phyloP scores from a whole-genome alignment of 2,888 invertebrate genomes.

The Pyrochroa serraticornis region DNA sequence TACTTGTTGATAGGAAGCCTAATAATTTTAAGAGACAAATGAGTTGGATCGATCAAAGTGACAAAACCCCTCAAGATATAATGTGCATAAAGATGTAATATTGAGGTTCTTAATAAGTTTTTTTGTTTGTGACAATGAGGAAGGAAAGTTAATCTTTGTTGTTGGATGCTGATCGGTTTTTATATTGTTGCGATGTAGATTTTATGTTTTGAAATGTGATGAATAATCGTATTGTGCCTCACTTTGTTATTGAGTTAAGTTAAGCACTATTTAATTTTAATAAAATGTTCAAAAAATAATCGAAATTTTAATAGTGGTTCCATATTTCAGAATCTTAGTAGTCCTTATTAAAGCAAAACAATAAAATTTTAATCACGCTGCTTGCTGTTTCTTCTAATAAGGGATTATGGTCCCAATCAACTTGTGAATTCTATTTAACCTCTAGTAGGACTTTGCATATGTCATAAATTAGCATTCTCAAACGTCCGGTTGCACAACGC shows the following conservation, averaged over 20 bases:
- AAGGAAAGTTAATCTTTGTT: slow-evolving; percentile 19
- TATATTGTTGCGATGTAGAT: slow-evolving; percentile 29
- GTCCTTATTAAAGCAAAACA: too few species aligned
- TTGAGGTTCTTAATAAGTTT: slow-evolving; percentile 10
- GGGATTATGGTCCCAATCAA: too few species aligned
- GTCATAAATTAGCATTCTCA: too few species aligned
- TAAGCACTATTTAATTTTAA: slow-evolving; percentile 51
- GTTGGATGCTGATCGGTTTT: slow-evolving; percentile 24
- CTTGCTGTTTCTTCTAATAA: too few species aligned
- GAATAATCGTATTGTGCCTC: slow-evolving; percentile 52
- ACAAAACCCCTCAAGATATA: slow-evolving; percentile 12
- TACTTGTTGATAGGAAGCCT: slow-evolving; percentile 39
- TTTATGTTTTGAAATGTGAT: slow-evolving; percentile 41
- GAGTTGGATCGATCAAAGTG: slow-evolving; percentile 1
- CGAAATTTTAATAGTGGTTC: too few species aligned
- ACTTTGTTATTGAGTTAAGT: slow-evolving; percentile 49
- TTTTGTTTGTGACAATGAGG: slow-evolving; percentile 9
- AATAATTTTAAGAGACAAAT: slow-evolving; percentile 15
- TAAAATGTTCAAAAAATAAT: slow-evolving; percentile 44
- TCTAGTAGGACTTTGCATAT: too few species aligned
- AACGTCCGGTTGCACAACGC: too few species aligned
- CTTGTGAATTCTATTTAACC: too few species aligned
- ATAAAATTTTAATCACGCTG: too few species aligned
- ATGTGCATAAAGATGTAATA: background rate
- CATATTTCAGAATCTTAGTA: too few species aligned